A percentile compares a stretch with the other conserved stretches of the same genome.
phyloP scores from a whole-genome alignment of 2,113 vertebrate species.

The Vulpes lagopus region DNA sequence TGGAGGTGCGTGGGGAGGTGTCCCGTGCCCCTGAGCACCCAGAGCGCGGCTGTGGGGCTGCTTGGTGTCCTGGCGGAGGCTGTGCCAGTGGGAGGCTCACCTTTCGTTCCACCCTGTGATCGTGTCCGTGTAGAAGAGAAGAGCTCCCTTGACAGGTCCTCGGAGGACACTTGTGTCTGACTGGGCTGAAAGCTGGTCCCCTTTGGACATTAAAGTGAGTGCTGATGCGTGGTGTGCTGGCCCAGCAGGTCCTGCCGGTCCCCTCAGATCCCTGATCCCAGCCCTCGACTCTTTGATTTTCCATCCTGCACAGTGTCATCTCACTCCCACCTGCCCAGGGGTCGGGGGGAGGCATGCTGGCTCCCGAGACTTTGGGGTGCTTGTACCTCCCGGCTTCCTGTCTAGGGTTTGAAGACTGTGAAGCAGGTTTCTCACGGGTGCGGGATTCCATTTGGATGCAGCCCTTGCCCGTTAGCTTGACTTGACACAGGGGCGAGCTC shows the following conservation, averaged over 20 bases:
- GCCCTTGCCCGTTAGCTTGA: neutral
- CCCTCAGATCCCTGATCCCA: no score
- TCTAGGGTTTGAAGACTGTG: neutral
- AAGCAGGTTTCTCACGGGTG: neutral
- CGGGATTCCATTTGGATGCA: neutral
- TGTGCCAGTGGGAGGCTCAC: neutral
- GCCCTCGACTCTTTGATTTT: neutral
- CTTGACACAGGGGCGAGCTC: neutral
- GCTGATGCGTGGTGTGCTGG: neutral
- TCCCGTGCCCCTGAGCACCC: neutral
- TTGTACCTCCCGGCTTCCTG: neutral
- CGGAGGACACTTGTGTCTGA: neutral
- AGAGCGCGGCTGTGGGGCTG: neutral
- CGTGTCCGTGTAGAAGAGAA: neutral
- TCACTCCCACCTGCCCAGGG: neutral
- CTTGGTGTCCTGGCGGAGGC: no score
- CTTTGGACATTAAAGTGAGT: no score
- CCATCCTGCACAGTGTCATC: neutral
- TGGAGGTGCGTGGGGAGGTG: neutral
- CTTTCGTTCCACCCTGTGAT: neutral
- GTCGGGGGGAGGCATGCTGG: neutral
- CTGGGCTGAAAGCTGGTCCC: neutral
- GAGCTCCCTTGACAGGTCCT: neutral
- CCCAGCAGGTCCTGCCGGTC: no score
- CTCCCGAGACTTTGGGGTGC: no score